Evolutionary conservation across 2,113 vertebrate species (phyloP).

Genomic region (Barbus barbus): DNA sequence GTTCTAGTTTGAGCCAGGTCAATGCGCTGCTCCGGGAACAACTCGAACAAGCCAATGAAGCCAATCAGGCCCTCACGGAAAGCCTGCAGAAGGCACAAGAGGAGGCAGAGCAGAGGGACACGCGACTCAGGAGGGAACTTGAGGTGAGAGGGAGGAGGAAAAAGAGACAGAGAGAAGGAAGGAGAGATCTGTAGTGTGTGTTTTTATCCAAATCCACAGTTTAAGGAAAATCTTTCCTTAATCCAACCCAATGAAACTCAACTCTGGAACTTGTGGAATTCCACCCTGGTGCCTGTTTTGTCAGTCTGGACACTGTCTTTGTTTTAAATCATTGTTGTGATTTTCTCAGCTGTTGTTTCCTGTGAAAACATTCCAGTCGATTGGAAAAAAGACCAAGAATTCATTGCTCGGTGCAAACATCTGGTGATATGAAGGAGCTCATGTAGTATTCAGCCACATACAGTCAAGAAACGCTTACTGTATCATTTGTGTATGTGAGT

Average conservation of each 20-base stretch:
- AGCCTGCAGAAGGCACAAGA: slow-evolving; percentile 65
- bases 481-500: slow-evolving; percentile 29
- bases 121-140: slow-evolving; percentile 57
- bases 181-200: slow-evolving; percentile 38
- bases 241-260: slow-evolving; percentile 53
- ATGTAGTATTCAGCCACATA: slow-evolving; percentile 69
- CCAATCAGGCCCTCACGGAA: slow-evolving; percentile 69
- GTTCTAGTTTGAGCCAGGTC: slow-evolving; percentile 70
- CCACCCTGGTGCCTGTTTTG: slow-evolving; percentile 69
- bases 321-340: slow-evolving; percentile 72
- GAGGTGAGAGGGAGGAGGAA: slow-evolving; percentile 66
- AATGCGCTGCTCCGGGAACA: slow-evolving; percentile 78
- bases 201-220: slow-evolving; percentile 50
- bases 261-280: slow-evolving; percentile 64
- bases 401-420: slow-evolving; percentile 68
- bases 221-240: slow-evolving; percentile 51
- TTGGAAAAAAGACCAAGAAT: slow-evolving; percentile 63
- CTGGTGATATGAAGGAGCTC: slow-evolving; percentile 58
- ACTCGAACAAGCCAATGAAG: slow-evolving; percentile 74
- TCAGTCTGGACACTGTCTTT: slow-evolving; percentile 68
- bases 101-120: slow-evolving; percentile 63
- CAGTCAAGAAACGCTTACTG: slow-evolving; percentile 48
- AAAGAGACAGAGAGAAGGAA: slow-evolving; percentile 23
- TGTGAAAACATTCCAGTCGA: slow-evolving; percentile 80
- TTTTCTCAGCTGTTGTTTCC: slow-evolving; percentile 78